Percentiles rank a stretch among this genome's conserved stretches.
These are phyloP conservation scores for Kryptolebias ocellatus DNA, from an alignment of 2,797 vertebrate species.

Conservation along the genomic window DNA sequence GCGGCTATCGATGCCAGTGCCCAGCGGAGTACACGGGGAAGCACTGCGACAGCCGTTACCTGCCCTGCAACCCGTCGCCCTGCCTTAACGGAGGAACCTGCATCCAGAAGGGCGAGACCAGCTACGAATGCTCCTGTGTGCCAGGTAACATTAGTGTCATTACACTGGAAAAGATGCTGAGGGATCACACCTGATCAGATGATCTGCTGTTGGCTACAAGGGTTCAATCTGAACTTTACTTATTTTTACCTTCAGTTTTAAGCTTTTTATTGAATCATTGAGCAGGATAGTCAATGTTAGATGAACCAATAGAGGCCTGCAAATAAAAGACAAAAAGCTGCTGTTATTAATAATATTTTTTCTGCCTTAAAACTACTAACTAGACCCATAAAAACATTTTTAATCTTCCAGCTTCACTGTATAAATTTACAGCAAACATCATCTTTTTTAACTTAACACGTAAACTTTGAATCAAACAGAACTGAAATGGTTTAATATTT, in stretches of 20 bases:
- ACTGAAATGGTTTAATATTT: no score
- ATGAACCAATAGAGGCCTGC: background rate
- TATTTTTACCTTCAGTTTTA: background rate
- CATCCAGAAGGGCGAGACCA: conserved; percentile 87
- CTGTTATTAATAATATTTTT: no score
- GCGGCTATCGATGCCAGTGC: conserved; percentile 89
- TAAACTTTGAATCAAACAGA: no score
- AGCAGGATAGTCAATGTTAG: background rate
- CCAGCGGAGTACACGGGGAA: conserved; percentile 84
- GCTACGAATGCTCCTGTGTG: conserved; percentile 90
- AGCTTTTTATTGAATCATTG: background rate
- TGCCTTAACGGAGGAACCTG: conserved; percentile 90
- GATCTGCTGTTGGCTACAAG: background rate
- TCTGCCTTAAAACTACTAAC: no score
- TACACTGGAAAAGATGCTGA: background rate
- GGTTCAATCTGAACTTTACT: background rate
- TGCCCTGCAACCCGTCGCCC: conserved; percentile 90
- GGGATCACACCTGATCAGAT: background rate
- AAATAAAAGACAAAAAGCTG: no score
- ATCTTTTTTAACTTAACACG: no score
- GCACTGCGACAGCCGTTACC: conserved; percentile 90
- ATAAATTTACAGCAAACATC: no score
- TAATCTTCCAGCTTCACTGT: no score
- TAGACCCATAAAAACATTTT: no score
- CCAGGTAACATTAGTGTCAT: conserved; percentile 83